Evolutionary conservation across 2,797 vertebrate genomes (phyloP).

Genomic region (Epinephelus coioides): DNA sequence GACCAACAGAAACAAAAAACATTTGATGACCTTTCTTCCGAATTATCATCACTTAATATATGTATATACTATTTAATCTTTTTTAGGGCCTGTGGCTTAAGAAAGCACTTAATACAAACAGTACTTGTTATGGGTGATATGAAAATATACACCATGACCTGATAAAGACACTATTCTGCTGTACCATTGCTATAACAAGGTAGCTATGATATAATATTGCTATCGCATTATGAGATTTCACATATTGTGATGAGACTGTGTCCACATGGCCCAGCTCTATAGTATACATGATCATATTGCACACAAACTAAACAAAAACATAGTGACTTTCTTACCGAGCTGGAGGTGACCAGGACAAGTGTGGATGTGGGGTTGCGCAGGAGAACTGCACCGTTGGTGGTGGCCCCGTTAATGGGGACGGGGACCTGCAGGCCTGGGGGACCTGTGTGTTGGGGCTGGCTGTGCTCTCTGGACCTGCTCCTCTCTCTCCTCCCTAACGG

Average conservation of each 20-base stretch:
- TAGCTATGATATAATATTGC: not conserved
- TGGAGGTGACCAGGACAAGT: slow-evolving; percentile 86
- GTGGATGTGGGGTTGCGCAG: slow-evolving; percentile 85
- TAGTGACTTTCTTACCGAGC: slow-evolving; percentile 67
- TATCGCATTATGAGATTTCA: not conserved
- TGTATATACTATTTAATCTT: not conserved
- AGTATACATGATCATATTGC: not conserved
- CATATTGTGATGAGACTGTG: not conserved
- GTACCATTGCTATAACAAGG: not conserved
- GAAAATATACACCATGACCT: not conserved
- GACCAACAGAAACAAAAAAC: not conserved
- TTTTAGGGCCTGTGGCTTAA: not conserved
- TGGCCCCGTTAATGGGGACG: slow-evolving; percentile 89
- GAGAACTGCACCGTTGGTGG: slow-evolving; percentile 86
- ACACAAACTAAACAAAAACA: not conserved
- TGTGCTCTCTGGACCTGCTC: slow-evolving; percentile 82
- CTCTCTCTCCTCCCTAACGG: slow-evolving; percentile 79
- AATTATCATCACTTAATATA: not conserved
- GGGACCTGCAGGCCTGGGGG: slow-evolving; percentile 86
- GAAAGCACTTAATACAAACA: slow-evolving; percentile 1
- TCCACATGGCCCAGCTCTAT: not conserved
- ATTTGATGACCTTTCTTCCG: not conserved
- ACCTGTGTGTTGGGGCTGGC: slow-evolving; percentile 75
- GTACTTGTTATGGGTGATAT: not conserved
- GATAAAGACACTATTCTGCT: not conserved